Conservation (phyloP, 2,113 vertebrate genomes). For the Solea senegalensis region DNA sequence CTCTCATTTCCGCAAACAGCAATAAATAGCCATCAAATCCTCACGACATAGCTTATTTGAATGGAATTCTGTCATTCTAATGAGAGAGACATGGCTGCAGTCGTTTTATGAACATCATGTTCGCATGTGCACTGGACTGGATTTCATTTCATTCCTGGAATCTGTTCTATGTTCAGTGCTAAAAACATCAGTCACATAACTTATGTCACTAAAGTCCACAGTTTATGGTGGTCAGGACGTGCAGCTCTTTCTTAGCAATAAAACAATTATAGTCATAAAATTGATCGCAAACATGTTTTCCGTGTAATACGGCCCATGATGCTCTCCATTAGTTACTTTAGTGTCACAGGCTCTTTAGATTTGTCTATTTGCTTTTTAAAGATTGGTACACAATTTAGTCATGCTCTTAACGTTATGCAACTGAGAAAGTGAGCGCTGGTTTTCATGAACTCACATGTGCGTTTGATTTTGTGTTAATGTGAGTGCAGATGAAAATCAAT, state of each 20-base stretch:
- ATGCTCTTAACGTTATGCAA: slow-evolving; percentile 3
- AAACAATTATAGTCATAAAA: background rate
- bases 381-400: background rate
- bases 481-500: slow-evolving; percentile 33
- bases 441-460: slow-evolving; percentile 37
- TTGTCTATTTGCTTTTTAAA: background rate
- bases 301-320: background rate
- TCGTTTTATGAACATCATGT: slow-evolving; percentile 25
- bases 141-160: slow-evolving; percentile 22
- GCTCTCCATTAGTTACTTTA: background rate
- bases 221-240: slow-evolving; percentile 14
- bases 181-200: slow-evolving; percentile 8
- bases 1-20: too few species aligned
- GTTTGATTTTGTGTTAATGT: slow-evolving; percentile 32
- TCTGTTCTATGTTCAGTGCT: background rate
- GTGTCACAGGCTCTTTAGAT: background rate
- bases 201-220: background rate
- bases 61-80: background rate
- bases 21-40: background rate
- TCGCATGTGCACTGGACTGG: slow-evolving; percentile 7
- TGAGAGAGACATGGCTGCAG: slow-evolving; percentile 10
- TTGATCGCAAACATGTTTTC: background rate
- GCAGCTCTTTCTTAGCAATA: background rate
- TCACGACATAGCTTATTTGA: background rate
- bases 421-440: slow-evolving; percentile 25